Evolutionary conservation across 2,113 vertebrate species (phyloP).

Genomic region (Lophochroa leadbeateri): DNA sequence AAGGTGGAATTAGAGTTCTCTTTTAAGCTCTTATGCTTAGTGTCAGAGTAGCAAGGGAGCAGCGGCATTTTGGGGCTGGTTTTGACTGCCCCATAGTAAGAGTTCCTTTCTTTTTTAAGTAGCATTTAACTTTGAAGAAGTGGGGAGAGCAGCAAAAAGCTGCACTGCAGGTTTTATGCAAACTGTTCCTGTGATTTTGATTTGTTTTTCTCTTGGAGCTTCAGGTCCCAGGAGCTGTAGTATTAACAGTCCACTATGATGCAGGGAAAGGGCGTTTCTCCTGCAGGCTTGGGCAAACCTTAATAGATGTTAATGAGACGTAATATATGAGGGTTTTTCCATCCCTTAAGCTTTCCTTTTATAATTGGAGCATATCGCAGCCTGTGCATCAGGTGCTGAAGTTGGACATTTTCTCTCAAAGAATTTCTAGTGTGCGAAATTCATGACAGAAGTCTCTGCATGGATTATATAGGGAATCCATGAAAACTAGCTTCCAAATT

Average conservation of each 20-base stretch:
- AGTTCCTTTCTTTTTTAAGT: not conserved
- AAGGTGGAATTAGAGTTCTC: not conserved
- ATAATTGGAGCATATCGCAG: not conserved
- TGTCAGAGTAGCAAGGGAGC: not conserved
- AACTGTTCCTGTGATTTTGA: not conserved
- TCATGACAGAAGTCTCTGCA: not conserved
- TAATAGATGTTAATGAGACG: not conserved
- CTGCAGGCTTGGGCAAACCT: not conserved
- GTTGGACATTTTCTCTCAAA: not conserved
- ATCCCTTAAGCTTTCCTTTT: not conserved
- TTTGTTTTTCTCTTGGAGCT: not conserved
- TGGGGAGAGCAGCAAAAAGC: not conserved
- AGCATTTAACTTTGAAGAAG: not conserved
- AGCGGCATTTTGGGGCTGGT: not conserved
- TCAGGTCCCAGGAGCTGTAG: not conserved
- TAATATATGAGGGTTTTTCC: not conserved
- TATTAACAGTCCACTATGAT: not conserved
- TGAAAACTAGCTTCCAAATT: not conserved
- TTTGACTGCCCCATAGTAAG: not conserved
- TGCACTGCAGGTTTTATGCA: not conserved
- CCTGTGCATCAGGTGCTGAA: not conserved
- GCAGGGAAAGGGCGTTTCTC: not conserved
- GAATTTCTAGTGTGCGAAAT: not conserved
- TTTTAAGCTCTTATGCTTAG: not conserved
- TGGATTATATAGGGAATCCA: not conserved